Evolutionary conservation across 2,888 invertebrate genomes (phyloP), one percentile per base, ranked within the genome.

Genomic region (Parnassius mnemosyne): DNA sequence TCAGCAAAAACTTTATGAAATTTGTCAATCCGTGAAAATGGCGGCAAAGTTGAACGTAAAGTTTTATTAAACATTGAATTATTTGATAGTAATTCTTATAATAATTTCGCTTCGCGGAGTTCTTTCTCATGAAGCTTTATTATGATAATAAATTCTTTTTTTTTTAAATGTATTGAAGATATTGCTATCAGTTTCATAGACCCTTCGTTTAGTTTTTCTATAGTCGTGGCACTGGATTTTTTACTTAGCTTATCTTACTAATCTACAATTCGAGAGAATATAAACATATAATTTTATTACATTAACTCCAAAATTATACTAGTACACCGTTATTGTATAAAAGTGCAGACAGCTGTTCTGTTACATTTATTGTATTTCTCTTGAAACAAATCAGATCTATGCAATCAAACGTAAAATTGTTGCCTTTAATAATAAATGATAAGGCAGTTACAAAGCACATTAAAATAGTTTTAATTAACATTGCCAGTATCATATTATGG

Each of bases 131-230:
- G 46, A 42, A 63, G 51, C 46, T 58, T 63, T 55, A 60, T 10
- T 56, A 60, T 16, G 41, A 41, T 52, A 51, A 54, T 63, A 63
- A 63, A 55, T 63, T 58, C 58, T 51, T 56, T 41, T 34, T 34
- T 55, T 59, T 51, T 43, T 50, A 55, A 13, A 54, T 55, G 47
- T n/a, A n/a, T 54, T 47, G 50, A 20, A 57, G 53, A 41, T 63
- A 63, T 63, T 63, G 63, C 58, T 63, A 55, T 63, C 34, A 53
- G 63, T 63, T 63, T 55, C 63, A 50, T 58, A 59, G 25, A 55
- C 63, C 63, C 62, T 63, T 63, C 25, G 13, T 63, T 55, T 63
- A 9, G n/a, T 50, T 51, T 53, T 50, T 16, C 51, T 42, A 42
- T 57, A 58, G 51, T 58, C n/a, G 63, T 63, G 58, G 58, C 58